A percentile compares a stretch with the other conserved stretches of the same genome.
Conservation (phyloP, 1,140 invertebrate genomes). For the Caenorhabditis tropicalis region DNA sequence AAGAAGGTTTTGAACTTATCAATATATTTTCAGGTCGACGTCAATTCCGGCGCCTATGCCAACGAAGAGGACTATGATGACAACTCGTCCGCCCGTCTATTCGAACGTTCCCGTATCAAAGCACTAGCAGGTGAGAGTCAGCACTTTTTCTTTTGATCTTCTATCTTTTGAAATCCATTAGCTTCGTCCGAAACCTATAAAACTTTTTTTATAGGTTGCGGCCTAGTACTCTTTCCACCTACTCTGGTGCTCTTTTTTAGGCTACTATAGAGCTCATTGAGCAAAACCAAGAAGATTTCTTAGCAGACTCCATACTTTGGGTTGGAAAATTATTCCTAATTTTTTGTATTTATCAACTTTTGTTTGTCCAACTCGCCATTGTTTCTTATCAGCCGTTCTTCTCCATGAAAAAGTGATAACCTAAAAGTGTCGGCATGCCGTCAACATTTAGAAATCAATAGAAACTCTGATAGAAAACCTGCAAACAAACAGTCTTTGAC, state of each 20-base stretch:
- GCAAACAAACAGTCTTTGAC: constrained; percentile 7
- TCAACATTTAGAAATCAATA: constrained; percentile 39
- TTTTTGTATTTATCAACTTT: too few species aligned
- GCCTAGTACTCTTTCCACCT: background rate
- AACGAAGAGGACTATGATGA: constrained; percentile 96
- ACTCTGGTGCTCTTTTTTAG: background rate
- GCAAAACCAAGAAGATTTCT: too few species aligned
- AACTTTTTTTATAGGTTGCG: background rate
- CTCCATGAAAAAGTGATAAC: background rate
- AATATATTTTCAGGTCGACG: constrained; percentile 73
- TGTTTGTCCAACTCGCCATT: background rate
- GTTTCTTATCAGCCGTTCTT: background rate
- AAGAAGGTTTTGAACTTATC: too few species aligned
- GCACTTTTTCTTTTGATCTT: background rate
- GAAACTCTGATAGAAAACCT: constrained; percentile 35
- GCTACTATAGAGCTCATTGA: too few species aligned
- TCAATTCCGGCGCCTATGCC: constrained; percentile 79
- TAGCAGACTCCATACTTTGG: too few species aligned
- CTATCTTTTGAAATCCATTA: constrained; percentile 6
- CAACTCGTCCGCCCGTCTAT: constrained; percentile 95
- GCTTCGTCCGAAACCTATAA: constrained; percentile 4
- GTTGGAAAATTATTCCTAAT: too few species aligned
- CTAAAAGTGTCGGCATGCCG: constrained; percentile 27
- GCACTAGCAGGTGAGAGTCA: constrained; percentile 86
- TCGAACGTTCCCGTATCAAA: constrained; percentile 97